A percentile compares a stretch with the other conserved stretches of the same genome.
phyloP scores from a whole-genome alignment of 1,140 invertebrate genomes.

The Antheraea pernyi region DNA sequence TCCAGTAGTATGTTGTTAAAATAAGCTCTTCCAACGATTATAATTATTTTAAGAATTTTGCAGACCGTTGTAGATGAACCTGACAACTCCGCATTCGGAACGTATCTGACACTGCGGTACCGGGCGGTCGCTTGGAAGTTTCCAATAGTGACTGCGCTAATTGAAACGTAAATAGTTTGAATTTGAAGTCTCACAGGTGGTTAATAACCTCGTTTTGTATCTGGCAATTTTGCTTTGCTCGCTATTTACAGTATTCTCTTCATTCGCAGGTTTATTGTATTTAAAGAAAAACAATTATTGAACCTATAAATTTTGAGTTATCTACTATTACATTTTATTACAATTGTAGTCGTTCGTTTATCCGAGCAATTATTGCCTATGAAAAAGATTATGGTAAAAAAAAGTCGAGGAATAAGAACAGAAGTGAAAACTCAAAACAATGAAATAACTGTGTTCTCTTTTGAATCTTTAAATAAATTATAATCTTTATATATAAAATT shows the following conservation, averaged over 20 bases:
- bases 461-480: no score
- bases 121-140: neutral
- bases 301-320: no score
- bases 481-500: no score
- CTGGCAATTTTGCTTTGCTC: conserved; percentile 6
- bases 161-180: conserved; percentile 18
- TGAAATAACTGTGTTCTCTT: no score
- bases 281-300: neutral
- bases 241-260: neutral
- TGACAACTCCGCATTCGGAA: neutral
- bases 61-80: neutral
- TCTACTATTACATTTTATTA: no score
- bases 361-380: no score
- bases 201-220: neutral
- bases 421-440: no score
- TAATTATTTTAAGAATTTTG: neutral
- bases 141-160: conserved; percentile 15
- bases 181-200: neutral
- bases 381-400: no score
- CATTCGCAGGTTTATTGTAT: neutral
- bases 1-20: no score
- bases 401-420: no score
- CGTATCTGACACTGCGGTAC: neutral
- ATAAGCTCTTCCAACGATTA: no score
- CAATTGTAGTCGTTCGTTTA: no score